These are phyloP conservation scores for Pogona vitticeps DNA, from an alignment of 2,113 vertebrate genomes.

Conservation along the genomic window DNA sequence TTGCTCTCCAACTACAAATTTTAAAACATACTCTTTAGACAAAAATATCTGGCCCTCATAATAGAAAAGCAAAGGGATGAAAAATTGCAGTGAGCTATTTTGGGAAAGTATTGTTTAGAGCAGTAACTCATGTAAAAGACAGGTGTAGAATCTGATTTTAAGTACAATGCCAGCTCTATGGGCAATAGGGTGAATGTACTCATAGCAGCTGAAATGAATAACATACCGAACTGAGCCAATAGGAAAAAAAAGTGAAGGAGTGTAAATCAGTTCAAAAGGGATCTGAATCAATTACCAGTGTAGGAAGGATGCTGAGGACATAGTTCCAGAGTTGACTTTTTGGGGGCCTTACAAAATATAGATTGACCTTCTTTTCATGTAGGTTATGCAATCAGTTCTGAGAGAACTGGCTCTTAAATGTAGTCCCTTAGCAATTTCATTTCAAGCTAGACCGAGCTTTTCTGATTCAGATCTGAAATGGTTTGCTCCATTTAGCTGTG, in stretches of 20 bases:
- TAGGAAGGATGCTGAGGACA: background rate
- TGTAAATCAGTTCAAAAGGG: slow-evolving; percentile 55
- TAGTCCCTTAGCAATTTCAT: background rate
- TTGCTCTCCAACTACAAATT: slow-evolving; percentile 32
- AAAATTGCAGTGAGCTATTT: slow-evolving; percentile 36
- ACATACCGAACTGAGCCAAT: slow-evolving; percentile 48
- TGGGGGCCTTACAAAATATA: slow-evolving; percentile 18
- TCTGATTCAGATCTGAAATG: background rate
- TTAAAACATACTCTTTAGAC: slow-evolving; percentile 33
- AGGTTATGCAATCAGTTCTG: background rate
- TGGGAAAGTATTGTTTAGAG: slow-evolving; percentile 36
- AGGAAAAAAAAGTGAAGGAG: slow-evolving; percentile 46
- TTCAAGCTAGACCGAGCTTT: background rate
- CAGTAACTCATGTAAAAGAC: slow-evolving; percentile 52
- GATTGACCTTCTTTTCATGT: background rate
- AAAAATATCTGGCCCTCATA: slow-evolving; percentile 27
- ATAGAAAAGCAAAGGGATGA: slow-evolving; percentile 41
- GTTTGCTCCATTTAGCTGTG: background rate
- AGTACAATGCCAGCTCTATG: slow-evolving; percentile 23
- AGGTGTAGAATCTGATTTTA: slow-evolving; percentile 30
- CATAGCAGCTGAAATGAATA: slow-evolving; percentile 45
- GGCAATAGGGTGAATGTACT: slow-evolving; percentile 46
- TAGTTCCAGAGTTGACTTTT: slow-evolving; percentile 16
- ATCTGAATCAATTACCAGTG: slow-evolving; percentile 36
- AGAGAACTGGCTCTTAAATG: background rate